Conservation (phyloP, 92 coral and sea anemone species). For the Palythoa grandiflora region DNA sequence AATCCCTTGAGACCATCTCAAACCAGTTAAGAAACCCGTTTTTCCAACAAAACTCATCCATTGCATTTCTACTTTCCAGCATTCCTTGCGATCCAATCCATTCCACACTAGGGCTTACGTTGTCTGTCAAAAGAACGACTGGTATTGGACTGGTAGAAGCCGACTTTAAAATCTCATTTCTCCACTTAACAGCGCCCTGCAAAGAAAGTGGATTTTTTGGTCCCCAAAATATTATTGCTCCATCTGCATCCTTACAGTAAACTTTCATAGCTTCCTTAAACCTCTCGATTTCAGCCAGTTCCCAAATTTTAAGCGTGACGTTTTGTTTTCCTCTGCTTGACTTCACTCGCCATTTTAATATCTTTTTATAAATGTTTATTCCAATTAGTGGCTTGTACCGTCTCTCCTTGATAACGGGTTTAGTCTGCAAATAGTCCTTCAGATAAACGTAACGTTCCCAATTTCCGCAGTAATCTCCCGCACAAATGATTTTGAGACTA, state of each 20-base stretch:
- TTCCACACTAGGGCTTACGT: conserved; percentile 50
- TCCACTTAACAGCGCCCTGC: conserved; percentile 68
- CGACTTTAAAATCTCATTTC: conserved; percentile 47
- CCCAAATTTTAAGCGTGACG: conserved; percentile 72
- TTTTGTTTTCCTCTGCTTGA: conserved; percentile 21
- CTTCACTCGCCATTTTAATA: conserved; percentile 43
- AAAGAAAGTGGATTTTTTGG: conserved; percentile 63
- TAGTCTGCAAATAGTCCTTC: conserved; percentile 64
- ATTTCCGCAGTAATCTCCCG: conserved; percentile 71
- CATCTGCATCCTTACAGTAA: conserved; percentile 57
- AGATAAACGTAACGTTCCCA: conserved; percentile 74
- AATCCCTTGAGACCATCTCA: conserved; percentile 73
- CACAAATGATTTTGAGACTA: conserved; percentile 67
- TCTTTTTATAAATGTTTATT: conserved; percentile 47
- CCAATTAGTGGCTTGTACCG: conserved; percentile 66
- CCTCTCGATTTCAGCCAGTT: conserved; percentile 70
- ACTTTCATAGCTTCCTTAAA: conserved; percentile 21
- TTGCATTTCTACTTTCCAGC: conserved; percentile 62
- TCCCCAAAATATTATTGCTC: conserved; percentile 84
- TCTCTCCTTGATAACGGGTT: conserved; percentile 54
- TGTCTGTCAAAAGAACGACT: conserved; percentile 74
- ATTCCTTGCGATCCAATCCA: conserved; percentile 72
- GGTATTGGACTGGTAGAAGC: conserved; percentile 46
- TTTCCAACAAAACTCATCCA: conserved; percentile 71
- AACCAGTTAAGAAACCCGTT: conserved; percentile 72